Evolutionary conservation across 2,888 invertebrate genomes (phyloP).

Genomic region (Lasius platythorax): DNA sequence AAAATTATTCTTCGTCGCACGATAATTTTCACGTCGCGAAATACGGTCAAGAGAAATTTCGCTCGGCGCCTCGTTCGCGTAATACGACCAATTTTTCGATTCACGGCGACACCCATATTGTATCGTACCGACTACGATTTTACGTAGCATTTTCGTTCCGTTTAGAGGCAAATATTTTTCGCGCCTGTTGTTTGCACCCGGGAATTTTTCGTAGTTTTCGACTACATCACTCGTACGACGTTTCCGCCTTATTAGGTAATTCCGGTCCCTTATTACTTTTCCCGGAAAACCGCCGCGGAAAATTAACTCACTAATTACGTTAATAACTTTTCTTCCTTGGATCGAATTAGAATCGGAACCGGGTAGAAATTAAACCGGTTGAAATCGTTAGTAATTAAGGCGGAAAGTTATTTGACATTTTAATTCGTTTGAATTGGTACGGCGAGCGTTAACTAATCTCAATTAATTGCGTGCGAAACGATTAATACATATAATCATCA

Average conservation of each 20-base stretch:
- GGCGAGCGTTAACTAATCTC: not conserved
- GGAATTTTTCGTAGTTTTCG: not conserved
- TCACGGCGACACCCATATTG: not conserved
- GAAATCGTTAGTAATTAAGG: not conserved
- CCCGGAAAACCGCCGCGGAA: not conserved
- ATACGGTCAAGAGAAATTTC: not conserved
- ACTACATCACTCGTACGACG: not conserved
- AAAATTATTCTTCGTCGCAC: not conserved
- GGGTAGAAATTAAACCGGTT: conserved; percentile 9
- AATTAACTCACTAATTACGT: conserved; percentile 11
- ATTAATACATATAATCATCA: not conserved
- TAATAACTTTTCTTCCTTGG: conserved; percentile 20
- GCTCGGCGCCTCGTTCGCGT: not conserved
- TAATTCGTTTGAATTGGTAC: not conserved
- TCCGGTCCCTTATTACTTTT: not conserved
- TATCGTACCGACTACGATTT: not conserved
- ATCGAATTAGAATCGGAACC: not conserved
- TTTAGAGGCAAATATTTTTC: not conserved
- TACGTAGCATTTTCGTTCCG: not conserved
- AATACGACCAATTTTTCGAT: not conserved
- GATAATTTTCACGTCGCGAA: not conserved
- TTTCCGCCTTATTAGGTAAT: not conserved
- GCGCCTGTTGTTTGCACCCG: not conserved
- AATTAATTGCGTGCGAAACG: not conserved
- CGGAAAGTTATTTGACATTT: not conserved